Conservation (phyloP, 2,113 vertebrate species). For the Neolamprologus falcicula region DNA sequence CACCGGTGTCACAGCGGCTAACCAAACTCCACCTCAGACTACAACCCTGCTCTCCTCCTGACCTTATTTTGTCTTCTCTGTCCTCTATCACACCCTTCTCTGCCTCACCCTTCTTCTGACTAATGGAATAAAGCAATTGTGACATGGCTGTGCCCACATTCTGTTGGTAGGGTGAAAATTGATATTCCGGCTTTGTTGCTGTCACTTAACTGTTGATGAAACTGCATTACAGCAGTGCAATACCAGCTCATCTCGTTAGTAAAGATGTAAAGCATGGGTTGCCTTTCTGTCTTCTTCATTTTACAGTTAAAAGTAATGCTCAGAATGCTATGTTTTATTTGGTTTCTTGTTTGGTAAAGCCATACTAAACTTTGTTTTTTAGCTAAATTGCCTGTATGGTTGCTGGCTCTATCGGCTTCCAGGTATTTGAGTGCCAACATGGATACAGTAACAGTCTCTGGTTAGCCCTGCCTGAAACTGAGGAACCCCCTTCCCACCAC, state of each 20-base stretch:
- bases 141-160: constrained; percentile 69
- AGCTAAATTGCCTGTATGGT: not conserved
- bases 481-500: not conserved
- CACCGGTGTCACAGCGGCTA: constrained; percentile 18
- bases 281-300: not conserved
- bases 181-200: constrained; percentile 63
- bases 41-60: constrained; percentile 28
- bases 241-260: not conserved
- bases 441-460: not conserved
- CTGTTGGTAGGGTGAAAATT: constrained; percentile 73
- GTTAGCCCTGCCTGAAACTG: constrained; percentile 1
- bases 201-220: constrained; percentile 67
- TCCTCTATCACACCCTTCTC: constrained; percentile 33
- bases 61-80: constrained; percentile 51
- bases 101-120: constrained; percentile 55
- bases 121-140: constrained; percentile 71
- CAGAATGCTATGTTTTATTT: not conserved
- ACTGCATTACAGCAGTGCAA: constrained; percentile 15
- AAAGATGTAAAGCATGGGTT: not conserved
- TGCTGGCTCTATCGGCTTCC: constrained; percentile 11
- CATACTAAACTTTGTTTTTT: not conserved
- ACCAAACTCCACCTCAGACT: constrained; percentile 31
- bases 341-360: not conserved
- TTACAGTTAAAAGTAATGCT: not conserved
- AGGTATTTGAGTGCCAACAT: not conserved